phyloP scores from a whole-genome alignment of 1,140 invertebrate genomes.

The Aphidius ervi region DNA sequence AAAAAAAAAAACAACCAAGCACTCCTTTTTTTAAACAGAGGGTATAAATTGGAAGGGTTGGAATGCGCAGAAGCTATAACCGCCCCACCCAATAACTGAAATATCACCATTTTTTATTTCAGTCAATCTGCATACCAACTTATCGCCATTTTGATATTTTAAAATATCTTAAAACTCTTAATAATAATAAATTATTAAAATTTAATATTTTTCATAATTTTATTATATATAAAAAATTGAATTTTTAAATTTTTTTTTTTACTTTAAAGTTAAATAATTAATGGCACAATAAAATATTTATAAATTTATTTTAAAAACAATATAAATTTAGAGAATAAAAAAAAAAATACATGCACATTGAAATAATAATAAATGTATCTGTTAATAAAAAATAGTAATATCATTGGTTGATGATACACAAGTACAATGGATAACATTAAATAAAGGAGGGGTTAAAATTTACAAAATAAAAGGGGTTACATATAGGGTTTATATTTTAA shows the following conservation, averaged over 20 bases:
- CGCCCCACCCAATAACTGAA: conserved; percentile 34
- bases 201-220: too few relatives aligned
- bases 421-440: not conserved
- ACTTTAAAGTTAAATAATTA: too few relatives aligned
- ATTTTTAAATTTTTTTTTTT: too few relatives aligned
- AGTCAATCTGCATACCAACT: conserved; percentile 52
- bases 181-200: too few relatives aligned
- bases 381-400: conserved; percentile 10
- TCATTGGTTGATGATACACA: conserved; percentile 13
- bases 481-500: conserved; percentile 18
- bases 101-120: conserved; percentile 30
- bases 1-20: conserved; percentile 29
- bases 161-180: conserved; percentile 26
- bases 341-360: too few relatives aligned
- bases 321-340: too few relatives aligned
- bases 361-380: too few relatives aligned
- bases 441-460: conserved; percentile 7
- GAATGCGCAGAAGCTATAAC: conserved; percentile 46
- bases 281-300: too few relatives aligned
- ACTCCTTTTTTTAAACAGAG: conserved; percentile 30
- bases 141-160: conserved; percentile 47
- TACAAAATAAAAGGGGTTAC: conserved; percentile 3
- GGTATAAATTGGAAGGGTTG: conserved; percentile 27
- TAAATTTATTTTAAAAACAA: too few relatives aligned
- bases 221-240: too few relatives aligned